Evolutionary conservation across 2,888 invertebrate species (phyloP).

Genomic region (Ophion ventricosus): DNA sequence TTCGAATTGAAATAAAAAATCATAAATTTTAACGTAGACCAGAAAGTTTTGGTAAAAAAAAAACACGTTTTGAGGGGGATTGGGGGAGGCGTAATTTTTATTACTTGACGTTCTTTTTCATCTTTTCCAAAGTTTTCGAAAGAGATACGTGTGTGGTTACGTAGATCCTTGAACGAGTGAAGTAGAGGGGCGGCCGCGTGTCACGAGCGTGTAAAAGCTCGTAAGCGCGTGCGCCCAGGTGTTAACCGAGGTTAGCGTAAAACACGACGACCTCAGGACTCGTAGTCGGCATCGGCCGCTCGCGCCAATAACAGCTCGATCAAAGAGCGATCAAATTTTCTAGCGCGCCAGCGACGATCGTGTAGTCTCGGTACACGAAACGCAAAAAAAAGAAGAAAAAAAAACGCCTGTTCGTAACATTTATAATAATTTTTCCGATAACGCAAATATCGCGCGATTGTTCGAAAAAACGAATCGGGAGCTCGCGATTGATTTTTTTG

Average conservation of each 20-base stretch:
- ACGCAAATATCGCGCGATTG: too few species aligned
- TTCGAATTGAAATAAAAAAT: too few species aligned
- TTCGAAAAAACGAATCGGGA: too few species aligned
- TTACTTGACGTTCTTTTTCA: too few species aligned
- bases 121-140: too few species aligned
- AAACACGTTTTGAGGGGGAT: too few species aligned
- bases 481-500: too few species aligned
- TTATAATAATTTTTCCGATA: too few species aligned
- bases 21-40: too few species aligned
- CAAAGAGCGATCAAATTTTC: constrained; percentile 27
- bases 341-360: not conserved
- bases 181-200: constrained; percentile 43
- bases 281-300: constrained; percentile 81
- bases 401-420: not conserved
- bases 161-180: constrained; percentile 1
- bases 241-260: constrained; percentile 70
- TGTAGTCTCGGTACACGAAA: too few species aligned
- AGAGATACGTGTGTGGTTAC: not conserved
- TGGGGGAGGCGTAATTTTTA: too few species aligned
- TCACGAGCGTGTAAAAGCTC: constrained; percentile 30
- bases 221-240: constrained; percentile 79
- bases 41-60: too few species aligned
- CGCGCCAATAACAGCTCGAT: constrained; percentile 75
- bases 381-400: not conserved
- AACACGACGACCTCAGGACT: constrained; percentile 74